These are phyloP conservation scores for Ditylenchus dipsaci DNA, from an alignment of 1,140 invertebrate species.

Conservation along the genomic window DNA sequence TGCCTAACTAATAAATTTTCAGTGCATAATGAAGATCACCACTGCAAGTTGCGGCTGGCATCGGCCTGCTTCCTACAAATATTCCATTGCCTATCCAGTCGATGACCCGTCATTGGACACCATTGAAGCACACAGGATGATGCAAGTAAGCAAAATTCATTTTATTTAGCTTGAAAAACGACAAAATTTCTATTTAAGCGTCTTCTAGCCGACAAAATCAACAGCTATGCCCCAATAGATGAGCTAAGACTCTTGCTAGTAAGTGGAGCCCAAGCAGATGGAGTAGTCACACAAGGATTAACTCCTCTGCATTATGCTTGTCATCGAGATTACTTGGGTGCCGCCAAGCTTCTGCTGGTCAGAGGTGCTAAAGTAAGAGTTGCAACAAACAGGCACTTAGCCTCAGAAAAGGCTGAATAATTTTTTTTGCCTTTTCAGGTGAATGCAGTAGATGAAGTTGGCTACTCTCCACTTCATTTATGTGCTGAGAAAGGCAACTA, in stretches of 20 bases:
- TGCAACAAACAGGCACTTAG: neutral
- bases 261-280: slow-evolving; percentile 72
- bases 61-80: neutral
- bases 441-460: slow-evolving; percentile 79
- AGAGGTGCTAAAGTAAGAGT: slow-evolving; percentile 49
- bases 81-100: slow-evolving; percentile 7
- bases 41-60: no score
- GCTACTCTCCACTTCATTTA: slow-evolving; percentile 80
- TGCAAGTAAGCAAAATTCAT: slow-evolving; percentile 8
- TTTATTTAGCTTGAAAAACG: slow-evolving; percentile 7
- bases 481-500: slow-evolving; percentile 75
- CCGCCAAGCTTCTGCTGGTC: slow-evolving; percentile 64
- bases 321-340: slow-evolving; percentile 76
- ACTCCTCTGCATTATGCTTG: slow-evolving; percentile 83
- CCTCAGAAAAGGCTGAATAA: no score
- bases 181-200: slow-evolving; percentile 65
- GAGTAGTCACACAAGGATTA: slow-evolving; percentile 64
- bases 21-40: no score
- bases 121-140: slow-evolving; percentile 11
- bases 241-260: slow-evolving; percentile 78
- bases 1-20: no score
- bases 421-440: no score
- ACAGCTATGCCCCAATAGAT: slow-evolving; percentile 75
- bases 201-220: slow-evolving; percentile 81
- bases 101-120: slow-evolving; percentile 18